Evolutionary conservation across 2,113 vertebrate genomes (phyloP).

Genomic region (Odocoileus hemionus): DNA sequence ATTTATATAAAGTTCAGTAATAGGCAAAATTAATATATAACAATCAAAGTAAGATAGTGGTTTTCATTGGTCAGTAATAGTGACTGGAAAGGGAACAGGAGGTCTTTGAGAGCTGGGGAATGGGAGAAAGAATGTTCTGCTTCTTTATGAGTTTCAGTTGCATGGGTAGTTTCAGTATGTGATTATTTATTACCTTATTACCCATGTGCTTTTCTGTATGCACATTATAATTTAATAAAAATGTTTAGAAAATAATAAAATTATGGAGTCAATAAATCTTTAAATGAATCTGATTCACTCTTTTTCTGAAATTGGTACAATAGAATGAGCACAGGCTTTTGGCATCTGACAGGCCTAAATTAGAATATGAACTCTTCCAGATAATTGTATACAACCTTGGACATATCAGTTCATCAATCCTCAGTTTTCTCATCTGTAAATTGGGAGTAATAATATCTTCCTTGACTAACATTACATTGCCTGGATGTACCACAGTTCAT

Average conservation of each 20-base stretch:
- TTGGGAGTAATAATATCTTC: not conserved
- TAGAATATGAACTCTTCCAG: not conserved
- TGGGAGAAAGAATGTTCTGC: not conserved
- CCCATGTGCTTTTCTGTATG: not conserved
- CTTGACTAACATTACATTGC: not conserved
- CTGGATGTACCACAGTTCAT: not conserved
- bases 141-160: not conserved
- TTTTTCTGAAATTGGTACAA: not conserved
- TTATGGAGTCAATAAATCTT: not conserved
- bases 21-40: not conserved
- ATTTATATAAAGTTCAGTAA: not conserved
- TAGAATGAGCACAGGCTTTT: not conserved
- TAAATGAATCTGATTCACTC: not conserved
- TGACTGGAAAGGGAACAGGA: not conserved
- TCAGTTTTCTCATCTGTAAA: not conserved
- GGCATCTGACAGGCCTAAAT: not conserved
- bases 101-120: not conserved
- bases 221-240: not conserved
- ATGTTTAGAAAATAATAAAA: not conserved
- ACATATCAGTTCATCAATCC: not conserved
- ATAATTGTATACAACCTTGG: not conserved
- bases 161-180: not conserved
- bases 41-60: not conserved
- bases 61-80: not conserved
- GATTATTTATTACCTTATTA: not conserved